Conservation (phyloP, 2,888 invertebrate species). For the Hymenopus coronatus region DNA sequence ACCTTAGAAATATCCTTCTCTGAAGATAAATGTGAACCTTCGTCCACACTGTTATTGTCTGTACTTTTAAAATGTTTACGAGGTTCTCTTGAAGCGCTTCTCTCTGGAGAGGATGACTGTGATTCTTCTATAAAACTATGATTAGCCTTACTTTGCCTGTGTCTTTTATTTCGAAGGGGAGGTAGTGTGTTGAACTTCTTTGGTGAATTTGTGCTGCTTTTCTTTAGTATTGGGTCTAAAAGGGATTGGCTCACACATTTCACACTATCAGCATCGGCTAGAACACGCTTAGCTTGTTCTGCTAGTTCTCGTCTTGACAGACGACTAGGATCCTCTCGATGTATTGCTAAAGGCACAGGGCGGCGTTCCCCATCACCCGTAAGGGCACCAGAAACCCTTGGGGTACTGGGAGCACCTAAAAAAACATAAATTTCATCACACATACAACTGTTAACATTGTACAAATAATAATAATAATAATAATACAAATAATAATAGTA, state of each 20-base stretch:
- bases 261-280: slow-evolving; percentile 70
- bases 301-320: slow-evolving; percentile 69
- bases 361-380: slow-evolving; percentile 51
- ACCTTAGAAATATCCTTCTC: background rate
- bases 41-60: background rate
- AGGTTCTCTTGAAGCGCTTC: background rate
- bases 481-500: too few species aligned
- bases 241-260: slow-evolving; percentile 53
- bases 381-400: slow-evolving; percentile 48
- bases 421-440: background rate
- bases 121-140: slow-evolving; percentile 17
- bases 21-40: background rate
- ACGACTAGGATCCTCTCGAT: slow-evolving; percentile 64
- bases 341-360: slow-evolving; percentile 50
- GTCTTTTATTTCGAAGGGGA: slow-evolving; percentile 21
- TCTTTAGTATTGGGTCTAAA: background rate
- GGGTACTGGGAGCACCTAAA: slow-evolving; percentile 26
- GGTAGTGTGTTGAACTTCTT: slow-evolving; percentile 28
- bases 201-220: background rate
- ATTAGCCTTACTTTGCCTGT: slow-evolving; percentile 1
- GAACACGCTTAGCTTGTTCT: slow-evolving; percentile 69
- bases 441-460: too few species aligned
- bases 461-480: too few species aligned
- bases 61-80: background rate
- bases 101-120: slow-evolving; percentile 14